Percentiles rank a stretch among this genome's conserved stretches.
These are phyloP conservation scores for Camponotus vicinus DNA, from an alignment of 1,140 invertebrate genomes.

Conservation along the genomic window DNA sequence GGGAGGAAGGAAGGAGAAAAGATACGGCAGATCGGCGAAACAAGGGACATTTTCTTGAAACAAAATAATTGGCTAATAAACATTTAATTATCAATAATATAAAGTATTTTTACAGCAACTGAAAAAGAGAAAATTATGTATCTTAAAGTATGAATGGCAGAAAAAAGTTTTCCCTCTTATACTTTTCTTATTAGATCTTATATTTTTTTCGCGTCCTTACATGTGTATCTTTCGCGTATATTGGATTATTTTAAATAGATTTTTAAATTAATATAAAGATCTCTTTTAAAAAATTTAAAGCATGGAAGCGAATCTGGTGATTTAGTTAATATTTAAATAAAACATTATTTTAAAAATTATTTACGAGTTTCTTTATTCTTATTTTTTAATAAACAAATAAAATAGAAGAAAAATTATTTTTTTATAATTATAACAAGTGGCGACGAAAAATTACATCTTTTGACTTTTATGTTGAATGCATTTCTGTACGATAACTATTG, in stretches of 20 bases:
- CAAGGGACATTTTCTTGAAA: not conserved
- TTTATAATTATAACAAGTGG: not conserved
- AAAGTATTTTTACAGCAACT: not conserved
- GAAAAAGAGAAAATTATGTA: not conserved
- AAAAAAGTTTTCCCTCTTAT: not conserved
- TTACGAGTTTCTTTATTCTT: not conserved
- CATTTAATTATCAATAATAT: slow-evolving; percentile 13
- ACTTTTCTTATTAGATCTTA: not conserved
- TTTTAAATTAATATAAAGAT: not conserved
- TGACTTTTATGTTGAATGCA: not conserved
- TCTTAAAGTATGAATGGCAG: not conserved
- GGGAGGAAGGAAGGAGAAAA: slow-evolving; percentile 8
- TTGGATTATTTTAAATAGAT: not conserved
- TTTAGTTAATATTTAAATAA: not conserved
- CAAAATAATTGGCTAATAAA: slow-evolving; percentile 50
- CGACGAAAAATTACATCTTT: not conserved
- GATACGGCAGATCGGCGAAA: slow-evolving; percentile 38
- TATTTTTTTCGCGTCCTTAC: not conserved
- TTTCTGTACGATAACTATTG: not conserved
- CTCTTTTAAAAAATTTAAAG: not conserved
- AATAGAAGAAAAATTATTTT: not conserved
- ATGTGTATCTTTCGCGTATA: not conserved
- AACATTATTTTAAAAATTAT: not conserved
- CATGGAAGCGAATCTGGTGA: not conserved
- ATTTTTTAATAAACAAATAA: not conserved